Percentiles rank a stretch among this genome's conserved stretches.
Evolutionary conservation across 2,888 invertebrate genomes (phyloP).

Genomic region (Polydrusus cervinus): DNA sequence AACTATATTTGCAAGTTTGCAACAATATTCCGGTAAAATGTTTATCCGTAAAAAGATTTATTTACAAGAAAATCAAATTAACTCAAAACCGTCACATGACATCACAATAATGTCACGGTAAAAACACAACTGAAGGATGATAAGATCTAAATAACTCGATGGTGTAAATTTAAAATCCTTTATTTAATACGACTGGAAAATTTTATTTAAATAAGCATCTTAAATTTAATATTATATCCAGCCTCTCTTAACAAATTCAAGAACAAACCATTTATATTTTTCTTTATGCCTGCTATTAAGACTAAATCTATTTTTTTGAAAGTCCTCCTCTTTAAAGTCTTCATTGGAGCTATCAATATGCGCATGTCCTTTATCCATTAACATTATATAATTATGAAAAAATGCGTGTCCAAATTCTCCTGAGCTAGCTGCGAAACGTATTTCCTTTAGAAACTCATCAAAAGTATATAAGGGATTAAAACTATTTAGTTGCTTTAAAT

Average conservation of each 20-base stretch:
- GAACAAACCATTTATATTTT: background rate
- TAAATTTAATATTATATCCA: background rate
- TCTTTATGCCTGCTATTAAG: conserved; percentile 10
- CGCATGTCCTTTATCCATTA: background rate
- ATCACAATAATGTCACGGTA: too few relatives aligned
- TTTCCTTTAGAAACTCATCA: conserved; percentile 26
- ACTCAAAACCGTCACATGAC: too few relatives aligned
- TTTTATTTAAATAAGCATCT: too few relatives aligned
- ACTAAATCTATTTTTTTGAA: background rate
- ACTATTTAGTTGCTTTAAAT: conserved; percentile 35
- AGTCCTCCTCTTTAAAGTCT: conserved; percentile 15
- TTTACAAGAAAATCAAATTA: too few relatives aligned
- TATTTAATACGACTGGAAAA: too few relatives aligned
- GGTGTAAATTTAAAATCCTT: too few relatives aligned
- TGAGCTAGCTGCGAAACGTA: background rate
- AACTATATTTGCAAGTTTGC: too few relatives aligned
- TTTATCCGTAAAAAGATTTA: too few relatives aligned
- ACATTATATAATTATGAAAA: background rate
- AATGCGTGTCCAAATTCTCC: background rate
- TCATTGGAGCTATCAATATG: conserved; percentile 1
- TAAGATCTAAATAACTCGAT: too few relatives aligned
- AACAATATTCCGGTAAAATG: too few relatives aligned
- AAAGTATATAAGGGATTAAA: conserved; percentile 36
- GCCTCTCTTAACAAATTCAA: conserved; percentile 10
- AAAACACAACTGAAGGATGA: too few relatives aligned